Percentiles rank a stretch among this genome's conserved stretches.
Evolutionary conservation across 2,797 vertebrate genomes (phyloP).

Genomic region (Pseudochirops corinnae): DNA sequence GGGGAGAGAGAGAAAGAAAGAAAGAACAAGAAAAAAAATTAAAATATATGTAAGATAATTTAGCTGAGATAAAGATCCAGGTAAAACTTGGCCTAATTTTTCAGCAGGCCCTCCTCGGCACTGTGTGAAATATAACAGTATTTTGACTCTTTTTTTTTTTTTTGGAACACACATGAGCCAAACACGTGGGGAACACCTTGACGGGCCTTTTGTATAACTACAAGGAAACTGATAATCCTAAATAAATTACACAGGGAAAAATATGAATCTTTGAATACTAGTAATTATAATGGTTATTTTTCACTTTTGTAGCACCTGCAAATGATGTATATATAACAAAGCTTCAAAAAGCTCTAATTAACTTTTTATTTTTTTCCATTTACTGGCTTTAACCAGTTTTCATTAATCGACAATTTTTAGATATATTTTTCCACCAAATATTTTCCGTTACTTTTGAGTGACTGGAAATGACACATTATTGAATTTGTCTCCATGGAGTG

Average conservation of each 20-base stretch:
- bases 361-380: slow-evolving; percentile 92
- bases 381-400: slow-evolving; percentile 87
- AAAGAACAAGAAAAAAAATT: slow-evolving; percentile 86
- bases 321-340: slow-evolving; percentile 97
- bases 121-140: slow-evolving; percentile 86
- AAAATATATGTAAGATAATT: slow-evolving; percentile 91
- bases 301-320: slow-evolving; percentile 98
- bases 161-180: slow-evolving; percentile 90
- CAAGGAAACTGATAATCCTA: slow-evolving; percentile 97
- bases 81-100: slow-evolving; percentile 89
- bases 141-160: slow-evolving; percentile 89
- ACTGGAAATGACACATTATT: slow-evolving; percentile 78
- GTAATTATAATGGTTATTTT: slow-evolving; percentile 99
- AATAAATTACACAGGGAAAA: slow-evolving; percentile 91
- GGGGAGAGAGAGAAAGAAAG: slow-evolving; percentile 83
- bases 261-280: slow-evolving; percentile 99
- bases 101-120: slow-evolving; percentile 83
- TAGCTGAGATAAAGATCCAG: slow-evolving; percentile 91
- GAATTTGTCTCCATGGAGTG: slow-evolving; percentile 71
- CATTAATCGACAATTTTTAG: slow-evolving; percentile 88
- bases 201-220: slow-evolving; percentile 94
- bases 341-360: slow-evolving; percentile 99
- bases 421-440: slow-evolving; percentile 80
- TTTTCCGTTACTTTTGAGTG: slow-evolving; percentile 80
- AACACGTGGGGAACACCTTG: slow-evolving; percentile 91